Evolutionary conservation across 2,888 invertebrate genomes (phyloP), one percentile per base, ranked within the genome.

Genomic region (Criorhina ranunculi): DNA sequence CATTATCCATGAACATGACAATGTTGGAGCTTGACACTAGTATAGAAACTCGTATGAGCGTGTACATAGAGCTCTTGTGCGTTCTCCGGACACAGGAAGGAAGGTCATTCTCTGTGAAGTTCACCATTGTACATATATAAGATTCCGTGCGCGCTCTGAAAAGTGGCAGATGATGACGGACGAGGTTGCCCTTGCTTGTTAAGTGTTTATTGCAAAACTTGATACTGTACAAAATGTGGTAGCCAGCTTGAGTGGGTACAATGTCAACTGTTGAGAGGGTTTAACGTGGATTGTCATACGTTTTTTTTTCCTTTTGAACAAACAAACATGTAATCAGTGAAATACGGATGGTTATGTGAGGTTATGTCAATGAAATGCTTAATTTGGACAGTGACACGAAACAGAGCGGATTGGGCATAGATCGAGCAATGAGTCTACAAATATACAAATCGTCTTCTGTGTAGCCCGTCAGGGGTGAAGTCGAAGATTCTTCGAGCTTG

Each of bases 1-100:
- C 73, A 83, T 57, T 75, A 69, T 69, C 83, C 83, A 79, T 83
- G 83, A 79, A 79, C 83, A 83, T 83, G 83, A 79, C 73, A 79
- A 62, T 69, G 69, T 75, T 75, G 78, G 67, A 66, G 51, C 35
- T 67, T 17, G 11, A n/a, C 8, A n/a, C n/a, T 4, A 5, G 5
- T 35, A n/a, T 24, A 19, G 12, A 9, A 5, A 1, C 15, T 19
- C 8, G 42, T 37, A 12, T 29, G 15, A 33, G 49, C 51, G 12
- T 6, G 15, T 46, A 35, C 49, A 62, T 46, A 31, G 57, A n/a
- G 33, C 31, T 9, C 29, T 1, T 11, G 15, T 62, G 55, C 73
- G 55, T 78, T 73, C n/a, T n/a, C 59, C 72, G 66, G 72, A 67
- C 60, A 42, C 70, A 82, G 76, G 77, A 83, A 67, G 82, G 78